Percentiles rank a stretch among this genome's conserved stretches.
Conservation (phyloP, 2,113 vertebrate genomes). For the Agapornis roseicollis region DNA sequence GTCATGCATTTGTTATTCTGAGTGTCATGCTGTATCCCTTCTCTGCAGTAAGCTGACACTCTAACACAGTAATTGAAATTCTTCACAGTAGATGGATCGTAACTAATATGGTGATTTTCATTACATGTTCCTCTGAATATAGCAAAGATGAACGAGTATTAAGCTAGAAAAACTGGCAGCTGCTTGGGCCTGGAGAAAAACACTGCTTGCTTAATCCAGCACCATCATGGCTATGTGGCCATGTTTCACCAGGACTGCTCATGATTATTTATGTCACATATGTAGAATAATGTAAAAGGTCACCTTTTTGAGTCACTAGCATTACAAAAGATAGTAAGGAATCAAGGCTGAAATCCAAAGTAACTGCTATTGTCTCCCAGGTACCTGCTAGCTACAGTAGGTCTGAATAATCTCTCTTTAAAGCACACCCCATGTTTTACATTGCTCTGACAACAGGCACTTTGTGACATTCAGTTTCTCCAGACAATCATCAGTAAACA, state of each 20-base stretch:
- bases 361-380: background rate
- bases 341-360: background rate
- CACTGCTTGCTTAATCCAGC: background rate
- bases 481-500: background rate
- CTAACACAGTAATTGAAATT: constrained; percentile 63
- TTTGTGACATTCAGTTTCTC: background rate
- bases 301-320: background rate
- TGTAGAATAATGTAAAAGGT: background rate
- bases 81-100: constrained; percentile 58
- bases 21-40: constrained; percentile 24
- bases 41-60: constrained; percentile 38
- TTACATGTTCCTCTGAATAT: constrained; percentile 44
- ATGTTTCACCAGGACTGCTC: background rate
- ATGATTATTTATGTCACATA: background rate
- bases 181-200: background rate
- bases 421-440: background rate
- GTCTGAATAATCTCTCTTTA: background rate
- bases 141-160: constrained; percentile 47
- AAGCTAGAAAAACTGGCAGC: constrained; percentile 45
- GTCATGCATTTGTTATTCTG: constrained; percentile 36
- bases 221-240: background rate
- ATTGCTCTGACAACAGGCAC: background rate
- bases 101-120: constrained; percentile 70
- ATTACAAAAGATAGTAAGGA: background rate
- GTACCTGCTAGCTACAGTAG: background rate